Evolutionary conservation across 2,888 invertebrate genomes (phyloP).

Genomic region (Agrypnus murinus): DNA sequence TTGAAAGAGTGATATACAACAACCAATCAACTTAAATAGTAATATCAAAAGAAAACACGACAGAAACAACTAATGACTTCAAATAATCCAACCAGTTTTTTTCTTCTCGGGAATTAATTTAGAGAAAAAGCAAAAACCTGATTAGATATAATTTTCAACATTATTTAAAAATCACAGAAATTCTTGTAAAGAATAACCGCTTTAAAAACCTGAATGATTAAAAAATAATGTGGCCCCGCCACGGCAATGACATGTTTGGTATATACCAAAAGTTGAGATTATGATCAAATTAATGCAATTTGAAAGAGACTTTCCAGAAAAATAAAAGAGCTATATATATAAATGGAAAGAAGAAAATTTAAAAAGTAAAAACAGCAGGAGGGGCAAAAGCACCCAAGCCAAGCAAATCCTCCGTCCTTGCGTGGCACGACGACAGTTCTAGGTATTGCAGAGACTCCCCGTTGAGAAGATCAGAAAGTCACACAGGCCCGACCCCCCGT

Average conservation of each 20-base stretch:
- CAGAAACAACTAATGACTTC: neutral
- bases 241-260: too few species aligned
- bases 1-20: neutral
- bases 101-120: neutral
- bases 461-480: constrained; percentile 55
- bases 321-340: constrained; percentile 20
- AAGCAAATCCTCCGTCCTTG: constrained; percentile 48
- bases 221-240: too few species aligned
- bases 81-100: constrained; percentile 8
- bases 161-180: too few species aligned
- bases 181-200: too few species aligned
- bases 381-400: constrained; percentile 39
- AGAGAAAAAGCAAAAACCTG: too few species aligned
- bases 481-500: constrained; percentile 55
- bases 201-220: too few species aligned
- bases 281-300: too few species aligned
- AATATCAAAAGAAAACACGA: neutral
- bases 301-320: too few species aligned
- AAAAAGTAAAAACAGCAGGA: constrained; percentile 41
- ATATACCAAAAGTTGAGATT: too few species aligned
- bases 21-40: neutral
- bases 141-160: too few species aligned
- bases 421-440: constrained; percentile 45
- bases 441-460: constrained; percentile 49
- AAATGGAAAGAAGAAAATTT: constrained; percentile 15